Evolutionary conservation across 2,888 invertebrate species (phyloP), one percentile per base, ranked within the genome.

Genomic region (Lasius platythorax): DNA sequence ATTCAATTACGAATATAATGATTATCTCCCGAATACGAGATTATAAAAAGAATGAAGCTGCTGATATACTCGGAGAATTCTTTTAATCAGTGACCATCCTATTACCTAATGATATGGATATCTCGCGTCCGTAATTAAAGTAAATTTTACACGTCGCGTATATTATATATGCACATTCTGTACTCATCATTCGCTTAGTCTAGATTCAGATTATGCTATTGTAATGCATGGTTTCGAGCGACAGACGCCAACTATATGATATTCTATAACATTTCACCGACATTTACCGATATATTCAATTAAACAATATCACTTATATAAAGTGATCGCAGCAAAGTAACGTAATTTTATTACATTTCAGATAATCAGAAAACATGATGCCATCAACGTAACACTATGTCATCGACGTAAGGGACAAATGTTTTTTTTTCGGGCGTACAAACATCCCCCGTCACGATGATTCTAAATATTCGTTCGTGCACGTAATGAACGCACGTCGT

Each of bases 61-160:
- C 15, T 61, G 33, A 33, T 43, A 43, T 43, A 43, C 9, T 33
- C 40, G 12, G 30, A 43, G 30, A 11, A 43, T 58, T 86, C 87
- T 18, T 33, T 86, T 86, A 78, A 84, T 82, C 82, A 79, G 75
- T 56, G 70, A 72, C 61, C 50, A 58, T 46, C 33, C 61, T 46
- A 53, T n/a, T 63, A 23, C 23, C 23, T 23, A 61, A 43, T 8
- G 3, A 58, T 11, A 43, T 30, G 50, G 58, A 50, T 53, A 56
- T 30, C 64, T 79, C 67, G 56, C 75, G 11, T n/a, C 40, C 37
- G 72, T 83, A 87, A 83, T 37, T 37, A 37, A 37, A 37, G 5
- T 2, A 37, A 37, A 37, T 5, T 37, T 87, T 87, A 67, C 63
- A 83, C 18, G 15, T 15, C 63, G n/a, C 28, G 40, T 70, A 46